Percentiles rank a stretch among this genome's conserved stretches.
phyloP scores from a whole-genome alignment of 2,797 vertebrate species.

The Vespertilio murinus region DNA sequence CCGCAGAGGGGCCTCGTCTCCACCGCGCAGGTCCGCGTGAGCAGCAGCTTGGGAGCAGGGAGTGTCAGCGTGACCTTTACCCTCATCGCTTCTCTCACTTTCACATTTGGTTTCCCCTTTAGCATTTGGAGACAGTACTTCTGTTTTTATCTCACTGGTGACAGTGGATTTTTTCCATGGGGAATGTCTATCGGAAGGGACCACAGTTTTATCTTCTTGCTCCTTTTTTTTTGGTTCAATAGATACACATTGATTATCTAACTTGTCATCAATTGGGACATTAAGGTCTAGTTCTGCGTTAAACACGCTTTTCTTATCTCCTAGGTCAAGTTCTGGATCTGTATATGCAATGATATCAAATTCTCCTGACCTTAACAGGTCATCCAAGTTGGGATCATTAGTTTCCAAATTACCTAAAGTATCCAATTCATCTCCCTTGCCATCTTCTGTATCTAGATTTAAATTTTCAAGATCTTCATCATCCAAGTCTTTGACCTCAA shows the following conservation, averaged over 20 bases:
- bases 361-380: constrained; percentile 95
- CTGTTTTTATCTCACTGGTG: constrained; percentile 84
- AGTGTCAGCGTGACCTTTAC: constrained; percentile 69
- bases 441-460: constrained; percentile 96
- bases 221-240: constrained; percentile 83
- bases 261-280: constrained; percentile 94
- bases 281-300: constrained; percentile 96
- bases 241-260: constrained; percentile 85
- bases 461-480: constrained; percentile 98
- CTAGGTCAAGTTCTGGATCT: constrained; percentile 95
- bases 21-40: constrained; percentile 80
- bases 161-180: constrained; percentile 78
- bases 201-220: constrained; percentile 62
- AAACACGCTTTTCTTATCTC: constrained; percentile 97
- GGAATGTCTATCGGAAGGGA: constrained; percentile 72
- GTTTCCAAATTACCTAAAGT: constrained; percentile 91
- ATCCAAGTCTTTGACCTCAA: constrained; percentile 98
- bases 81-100: constrained; percentile 77
- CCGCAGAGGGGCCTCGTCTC: constrained; percentile 73
- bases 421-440: constrained; percentile 94
- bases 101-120: constrained; percentile 86
- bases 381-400: constrained; percentile 97
- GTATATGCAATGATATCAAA: constrained; percentile 99
- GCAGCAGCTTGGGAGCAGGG: constrained; percentile 81
- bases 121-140: constrained; percentile 83